Conservation (phyloP, 2,113 vertebrate genomes). For the Nycticorax nycticorax region DNA sequence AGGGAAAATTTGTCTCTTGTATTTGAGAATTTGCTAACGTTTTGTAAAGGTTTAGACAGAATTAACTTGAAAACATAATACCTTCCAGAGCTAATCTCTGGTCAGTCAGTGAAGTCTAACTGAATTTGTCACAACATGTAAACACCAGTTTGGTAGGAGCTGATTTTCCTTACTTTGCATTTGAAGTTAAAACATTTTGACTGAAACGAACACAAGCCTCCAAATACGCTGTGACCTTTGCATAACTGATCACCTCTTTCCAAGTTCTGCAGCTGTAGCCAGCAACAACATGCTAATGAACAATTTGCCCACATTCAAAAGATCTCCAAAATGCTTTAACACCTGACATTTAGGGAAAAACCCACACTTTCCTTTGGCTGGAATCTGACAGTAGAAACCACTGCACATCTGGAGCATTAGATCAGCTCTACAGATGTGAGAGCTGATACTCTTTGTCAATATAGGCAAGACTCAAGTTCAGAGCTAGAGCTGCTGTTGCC, state of each 20-base stretch:
- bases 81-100: slow-evolving; percentile 14
- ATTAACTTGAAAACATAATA: neutral
- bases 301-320: neutral
- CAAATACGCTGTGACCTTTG: neutral
- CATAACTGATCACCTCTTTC: neutral
- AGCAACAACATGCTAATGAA: neutral
- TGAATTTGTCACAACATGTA: neutral
- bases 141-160: neutral
- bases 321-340: neutral
- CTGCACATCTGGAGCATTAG: neutral
- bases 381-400: neutral
- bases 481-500: neutral
- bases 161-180: neutral
- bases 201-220: neutral
- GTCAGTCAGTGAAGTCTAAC: neutral
- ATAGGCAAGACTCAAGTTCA: neutral
- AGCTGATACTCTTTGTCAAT: neutral
- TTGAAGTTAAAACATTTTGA: slow-evolving; percentile 33
- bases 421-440: neutral
- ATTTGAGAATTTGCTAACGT: slow-evolving; percentile 25
- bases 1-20: neutral
- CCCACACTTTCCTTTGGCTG: neutral
- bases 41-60: neutral
- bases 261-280: neutral
- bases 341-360: neutral